These are phyloP conservation scores for Perizoma affinitatum DNA, from an alignment of 2,888 invertebrate genomes.

Conservation along the genomic window DNA sequence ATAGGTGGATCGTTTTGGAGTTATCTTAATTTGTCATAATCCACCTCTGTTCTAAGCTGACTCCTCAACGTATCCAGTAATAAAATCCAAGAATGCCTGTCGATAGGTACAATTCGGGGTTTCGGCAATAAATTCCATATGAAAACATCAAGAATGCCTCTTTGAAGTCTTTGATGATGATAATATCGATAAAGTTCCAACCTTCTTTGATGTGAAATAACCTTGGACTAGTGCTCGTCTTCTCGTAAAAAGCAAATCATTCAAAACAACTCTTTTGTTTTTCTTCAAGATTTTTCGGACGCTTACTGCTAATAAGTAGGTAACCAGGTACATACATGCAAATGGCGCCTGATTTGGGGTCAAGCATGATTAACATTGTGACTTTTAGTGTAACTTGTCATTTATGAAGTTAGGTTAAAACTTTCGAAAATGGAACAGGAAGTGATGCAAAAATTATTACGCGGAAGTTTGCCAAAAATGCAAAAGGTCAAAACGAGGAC, in stretches of 20 bases:
- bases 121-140: neutral
- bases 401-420: too few relatives aligned
- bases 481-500: slow-evolving; percentile 9
- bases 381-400: too few relatives aligned
- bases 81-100: too few relatives aligned
- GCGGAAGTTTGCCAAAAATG: slow-evolving; percentile 20
- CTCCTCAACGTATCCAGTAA: too few relatives aligned
- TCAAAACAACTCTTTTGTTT: too few relatives aligned
- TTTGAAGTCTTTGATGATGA: slow-evolving; percentile 2
- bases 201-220: slow-evolving; percentile 13
- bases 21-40: too few relatives aligned
- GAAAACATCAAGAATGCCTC: slow-evolving; percentile 1
- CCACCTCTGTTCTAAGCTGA: too few relatives aligned
- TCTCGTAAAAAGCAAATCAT: neutral
- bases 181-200: too few relatives aligned
- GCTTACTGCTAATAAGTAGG: too few relatives aligned
- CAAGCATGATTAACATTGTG: neutral
- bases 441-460: slow-evolving; percentile 7
- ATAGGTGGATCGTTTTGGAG: too few relatives aligned
- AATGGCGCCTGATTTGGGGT: neutral
- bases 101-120: neutral
- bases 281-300: too few relatives aligned
- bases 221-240: neutral
- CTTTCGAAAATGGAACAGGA: slow-evolving; percentile 6
- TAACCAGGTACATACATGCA: too few relatives aligned